These are phyloP conservation scores for Phortica variegata DNA, from an alignment of 1,140 invertebrate species.

Conservation along the genomic window DNA sequence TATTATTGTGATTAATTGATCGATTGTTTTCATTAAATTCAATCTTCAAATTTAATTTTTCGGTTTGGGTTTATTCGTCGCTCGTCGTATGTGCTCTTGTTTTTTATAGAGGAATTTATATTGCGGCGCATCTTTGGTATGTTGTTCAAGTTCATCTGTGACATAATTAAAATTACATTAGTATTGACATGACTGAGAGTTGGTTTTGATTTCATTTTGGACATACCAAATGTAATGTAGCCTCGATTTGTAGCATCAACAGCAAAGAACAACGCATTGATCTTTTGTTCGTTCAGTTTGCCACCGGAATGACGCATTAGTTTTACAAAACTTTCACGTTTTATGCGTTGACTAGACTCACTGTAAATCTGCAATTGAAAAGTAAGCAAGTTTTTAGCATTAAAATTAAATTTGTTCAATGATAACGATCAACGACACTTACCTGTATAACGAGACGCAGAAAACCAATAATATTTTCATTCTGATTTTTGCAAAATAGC, in stretches of 20 bases:
- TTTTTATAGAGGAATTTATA: conserved; percentile 37
- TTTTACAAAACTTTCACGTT: conserved; percentile 34
- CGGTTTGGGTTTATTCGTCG: too few relatives aligned
- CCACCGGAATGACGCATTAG: conserved; percentile 39
- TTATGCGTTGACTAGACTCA: conserved; percentile 32
- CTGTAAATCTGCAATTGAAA: conserved; percentile 32
- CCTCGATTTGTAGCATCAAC: conserved; percentile 38
- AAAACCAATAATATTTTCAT: conserved; percentile 40
- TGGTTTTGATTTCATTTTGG: not conserved
- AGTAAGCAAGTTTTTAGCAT: not conserved
- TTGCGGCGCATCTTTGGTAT: conserved; percentile 29
- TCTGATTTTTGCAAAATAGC: conserved; percentile 44
- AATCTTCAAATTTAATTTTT: too few relatives aligned
- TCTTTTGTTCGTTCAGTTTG: conserved; percentile 37
- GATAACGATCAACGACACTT: conserved; percentile 7
- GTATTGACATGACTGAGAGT: not conserved
- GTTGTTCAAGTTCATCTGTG: conserved; percentile 26
- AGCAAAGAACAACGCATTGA: conserved; percentile 34
- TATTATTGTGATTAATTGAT: too few relatives aligned
- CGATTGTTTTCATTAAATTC: too few relatives aligned
- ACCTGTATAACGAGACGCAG: conserved; percentile 38
- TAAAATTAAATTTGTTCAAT: too few relatives aligned
- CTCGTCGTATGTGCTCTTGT: conserved; percentile 22
- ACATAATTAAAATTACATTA: too few relatives aligned
- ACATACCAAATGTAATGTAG: conserved; percentile 39